phyloP scores from a whole-genome alignment of 2,797 vertebrate species.

The Oreortyx pictus region DNA sequence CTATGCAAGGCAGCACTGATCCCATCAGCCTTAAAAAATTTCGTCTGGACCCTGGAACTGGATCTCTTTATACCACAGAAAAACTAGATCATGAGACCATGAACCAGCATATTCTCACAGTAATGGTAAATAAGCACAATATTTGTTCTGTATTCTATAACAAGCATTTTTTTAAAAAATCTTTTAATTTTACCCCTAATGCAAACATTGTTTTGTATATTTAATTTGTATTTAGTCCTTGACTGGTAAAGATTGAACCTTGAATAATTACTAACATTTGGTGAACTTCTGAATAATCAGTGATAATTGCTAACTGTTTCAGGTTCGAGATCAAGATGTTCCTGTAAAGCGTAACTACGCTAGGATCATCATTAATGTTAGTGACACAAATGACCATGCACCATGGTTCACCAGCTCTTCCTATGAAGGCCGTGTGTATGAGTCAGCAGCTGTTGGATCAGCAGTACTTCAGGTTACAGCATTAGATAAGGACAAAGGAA shows the following conservation, averaged over 20 bases:
- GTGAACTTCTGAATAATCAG: neutral
- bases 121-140: constrained; percentile 86
- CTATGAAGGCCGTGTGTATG: constrained; percentile 89
- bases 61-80: constrained; percentile 89
- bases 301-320: constrained; percentile 25
- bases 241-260: neutral
- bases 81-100: constrained; percentile 93
- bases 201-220: neutral
- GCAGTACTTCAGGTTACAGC: constrained; percentile 93
- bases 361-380: constrained; percentile 89
- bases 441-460: constrained; percentile 92
- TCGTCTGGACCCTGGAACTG: constrained; percentile 92
- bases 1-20: constrained; percentile 93
- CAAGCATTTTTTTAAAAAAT: too few relatives aligned
- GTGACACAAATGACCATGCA: constrained; percentile 94
- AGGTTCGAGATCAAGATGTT: constrained; percentile 98
- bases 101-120: constrained; percentile 91
- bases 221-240: neutral
- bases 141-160: neutral
- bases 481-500: constrained; percentile 95
- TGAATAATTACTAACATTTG: neutral
- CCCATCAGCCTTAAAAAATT: constrained; percentile 95
- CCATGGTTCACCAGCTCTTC: constrained; percentile 94
- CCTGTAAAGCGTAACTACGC: constrained; percentile 96
- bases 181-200: neutral